Percentiles rank a stretch among this genome's conserved stretches.
Evolutionary conservation across 2,888 invertebrate genomes (phyloP).

Genomic region (Caenorhabditis wallacei): DNA sequence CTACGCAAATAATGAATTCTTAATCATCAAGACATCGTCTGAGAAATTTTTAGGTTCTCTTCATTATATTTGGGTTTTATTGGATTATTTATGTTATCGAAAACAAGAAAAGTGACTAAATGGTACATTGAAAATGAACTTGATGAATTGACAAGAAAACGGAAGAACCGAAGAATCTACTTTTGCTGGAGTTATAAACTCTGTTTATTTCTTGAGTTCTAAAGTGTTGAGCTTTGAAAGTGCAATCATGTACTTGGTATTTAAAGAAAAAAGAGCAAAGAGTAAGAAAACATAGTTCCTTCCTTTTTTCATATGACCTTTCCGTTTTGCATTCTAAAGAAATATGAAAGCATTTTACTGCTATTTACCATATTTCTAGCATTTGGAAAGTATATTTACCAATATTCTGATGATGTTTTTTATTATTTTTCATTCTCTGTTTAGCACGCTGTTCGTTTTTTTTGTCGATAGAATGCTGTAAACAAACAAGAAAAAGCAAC

Average conservation of each 20-base stretch:
- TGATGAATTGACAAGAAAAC: too few species aligned
- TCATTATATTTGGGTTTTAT: background rate
- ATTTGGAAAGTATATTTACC: conserved; percentile 19
- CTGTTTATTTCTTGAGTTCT: background rate
- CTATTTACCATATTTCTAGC: conserved; percentile 18
- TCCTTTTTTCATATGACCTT: conserved; percentile 23
- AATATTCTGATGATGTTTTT: conserved; percentile 35
- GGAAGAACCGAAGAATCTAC: too few species aligned
- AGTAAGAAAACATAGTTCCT: conserved; percentile 20
- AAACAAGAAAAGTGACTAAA: too few species aligned
- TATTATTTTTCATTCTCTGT: conserved; percentile 9
- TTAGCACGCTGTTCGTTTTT: conserved; percentile 15
- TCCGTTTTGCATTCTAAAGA: background rate
- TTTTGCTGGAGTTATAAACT: too few species aligned
- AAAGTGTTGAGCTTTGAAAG: background rate
- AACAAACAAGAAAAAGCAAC: conserved; percentile 40
- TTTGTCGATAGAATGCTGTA: background rate
- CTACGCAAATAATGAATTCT: conserved; percentile 55
- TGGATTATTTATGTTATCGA: too few species aligned
- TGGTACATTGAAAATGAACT: too few species aligned
- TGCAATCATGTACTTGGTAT: background rate
- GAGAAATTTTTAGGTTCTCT: conserved; percentile 44
- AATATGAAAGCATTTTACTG: background rate
- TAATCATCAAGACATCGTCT: conserved; percentile 8
- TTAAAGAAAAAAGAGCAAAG: conserved; percentile 4